phyloP scores from a whole-genome alignment of 2,888 invertebrate genomes.

The Polia nebulosa region DNA sequence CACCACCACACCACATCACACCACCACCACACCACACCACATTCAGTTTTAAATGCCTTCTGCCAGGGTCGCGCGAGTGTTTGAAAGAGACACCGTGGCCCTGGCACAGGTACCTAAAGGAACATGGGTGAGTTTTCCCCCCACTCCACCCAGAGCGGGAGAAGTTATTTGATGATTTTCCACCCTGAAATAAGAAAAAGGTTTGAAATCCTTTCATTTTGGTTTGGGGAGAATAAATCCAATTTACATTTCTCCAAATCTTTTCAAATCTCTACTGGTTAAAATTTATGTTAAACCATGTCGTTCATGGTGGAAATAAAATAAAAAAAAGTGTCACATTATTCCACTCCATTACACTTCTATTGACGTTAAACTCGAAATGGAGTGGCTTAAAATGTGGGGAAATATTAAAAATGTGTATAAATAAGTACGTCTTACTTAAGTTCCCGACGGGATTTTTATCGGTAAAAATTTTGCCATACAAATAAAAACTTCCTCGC shows the following conservation, averaged over 20 bases:
- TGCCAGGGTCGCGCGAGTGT: too few relatives aligned
- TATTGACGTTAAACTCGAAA: background rate
- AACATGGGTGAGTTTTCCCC: too few relatives aligned
- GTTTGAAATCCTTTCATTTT: background rate
- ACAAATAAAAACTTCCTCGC: too few relatives aligned
- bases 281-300: background rate
- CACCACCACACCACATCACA: too few relatives aligned
- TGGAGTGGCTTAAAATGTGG: background rate
- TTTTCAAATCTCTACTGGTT: background rate
- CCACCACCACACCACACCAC: too few relatives aligned
- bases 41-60: too few relatives aligned
- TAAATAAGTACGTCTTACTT: background rate
- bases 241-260: background rate
- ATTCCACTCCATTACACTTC: slow-evolving; percentile 8
- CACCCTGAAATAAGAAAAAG: too few relatives aligned
- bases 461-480: too few relatives aligned
- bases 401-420: background rate
- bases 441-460: background rate
- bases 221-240: background rate
- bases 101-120: too few relatives aligned
- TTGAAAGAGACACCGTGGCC: too few relatives aligned
- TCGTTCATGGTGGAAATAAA: background rate
- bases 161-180: too few relatives aligned
- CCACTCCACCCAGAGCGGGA: too few relatives aligned
- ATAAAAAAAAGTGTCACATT: background rate